Evolutionary conservation across 2,797 vertebrate species (phyloP).

Genomic region (Pyrocephalus nanus): DNA sequence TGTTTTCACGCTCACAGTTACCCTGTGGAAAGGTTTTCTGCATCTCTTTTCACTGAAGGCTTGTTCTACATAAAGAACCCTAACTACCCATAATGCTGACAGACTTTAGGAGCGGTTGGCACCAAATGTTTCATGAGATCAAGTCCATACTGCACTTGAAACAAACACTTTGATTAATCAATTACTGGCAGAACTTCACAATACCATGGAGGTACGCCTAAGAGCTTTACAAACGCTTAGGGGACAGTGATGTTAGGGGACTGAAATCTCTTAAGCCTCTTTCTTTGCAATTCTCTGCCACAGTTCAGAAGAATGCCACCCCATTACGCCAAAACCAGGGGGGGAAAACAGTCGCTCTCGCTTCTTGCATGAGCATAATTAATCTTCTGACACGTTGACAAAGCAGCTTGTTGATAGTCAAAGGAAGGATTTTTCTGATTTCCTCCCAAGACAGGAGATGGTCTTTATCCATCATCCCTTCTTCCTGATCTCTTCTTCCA

Average conservation of each 20-base stretch:
- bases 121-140: not conserved
- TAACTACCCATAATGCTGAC: not conserved
- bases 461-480: conserved; percentile 91
- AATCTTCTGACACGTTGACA: conserved; percentile 88
- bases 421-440: conserved; percentile 84
- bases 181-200: conserved; percentile 29
- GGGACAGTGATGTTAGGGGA: conserved; percentile 44
- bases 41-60: not conserved
- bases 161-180: conserved; percentile 55
- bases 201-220: conserved; percentile 23
- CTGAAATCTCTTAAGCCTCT: conserved; percentile 69
- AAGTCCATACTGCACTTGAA: conserved; percentile 8
- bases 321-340: conserved; percentile 54
- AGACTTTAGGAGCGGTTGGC: not conserved
- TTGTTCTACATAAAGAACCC: not conserved
- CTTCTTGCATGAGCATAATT: conserved; percentile 75
- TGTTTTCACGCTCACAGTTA: accelerated
- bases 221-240: conserved; percentile 32
- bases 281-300: conserved; percentile 71
- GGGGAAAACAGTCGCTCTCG: conserved; percentile 54
- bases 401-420: conserved; percentile 85
- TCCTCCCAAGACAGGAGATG: conserved; percentile 86
- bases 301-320: conserved; percentile 71
- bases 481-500: conserved; percentile 89
- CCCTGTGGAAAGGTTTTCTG: not conserved